Evolutionary conservation across 1,140 invertebrate genomes (phyloP).

Genomic region (Drosophila kurseongensis): DNA sequence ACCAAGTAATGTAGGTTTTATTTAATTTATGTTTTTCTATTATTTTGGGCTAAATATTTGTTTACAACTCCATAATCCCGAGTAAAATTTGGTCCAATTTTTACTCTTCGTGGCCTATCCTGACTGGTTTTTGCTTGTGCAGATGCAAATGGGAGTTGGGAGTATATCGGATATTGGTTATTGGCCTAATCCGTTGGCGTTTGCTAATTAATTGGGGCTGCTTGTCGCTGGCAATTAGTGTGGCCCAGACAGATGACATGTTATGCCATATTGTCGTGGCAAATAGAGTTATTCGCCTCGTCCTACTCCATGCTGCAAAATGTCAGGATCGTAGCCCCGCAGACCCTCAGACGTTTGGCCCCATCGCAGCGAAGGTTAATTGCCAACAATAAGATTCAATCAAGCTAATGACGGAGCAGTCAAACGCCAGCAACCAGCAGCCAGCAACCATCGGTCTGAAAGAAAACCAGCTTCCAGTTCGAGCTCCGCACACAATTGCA

Average conservation of each 20-base stretch:
- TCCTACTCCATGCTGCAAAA: conserved; percentile 1
- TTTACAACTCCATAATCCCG: not conserved
- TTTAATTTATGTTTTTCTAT: too few relatives aligned
- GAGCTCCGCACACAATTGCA: conserved; percentile 59
- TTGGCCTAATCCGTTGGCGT: conserved; percentile 58
- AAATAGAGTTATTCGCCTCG: conserved; percentile 73
- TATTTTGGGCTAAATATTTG: too few relatives aligned
- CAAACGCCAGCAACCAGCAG: conserved; percentile 32
- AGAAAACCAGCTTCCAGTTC: conserved; percentile 25
- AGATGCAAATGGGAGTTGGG: conserved; percentile 48
- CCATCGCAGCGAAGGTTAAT: conserved; percentile 74
- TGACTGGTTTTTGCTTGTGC: conserved; percentile 21
- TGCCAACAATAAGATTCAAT: conserved; percentile 83
- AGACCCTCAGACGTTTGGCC: conserved; percentile 53
- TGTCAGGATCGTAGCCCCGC: conserved; percentile 20
- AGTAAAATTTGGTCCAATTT: conserved; percentile 60
- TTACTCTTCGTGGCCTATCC: conserved; percentile 28
- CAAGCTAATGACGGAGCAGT: conserved; percentile 75
- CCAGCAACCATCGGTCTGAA: conserved; percentile 25
- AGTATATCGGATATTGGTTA: conserved; percentile 15
- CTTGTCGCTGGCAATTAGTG: conserved; percentile 74
- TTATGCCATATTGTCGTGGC: conserved; percentile 67
- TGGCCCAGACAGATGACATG: conserved; percentile 69
- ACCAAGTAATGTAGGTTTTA: too few relatives aligned
- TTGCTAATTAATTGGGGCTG: conserved; percentile 74